Percentiles rank a stretch among this genome's conserved stretches.
Conservation (phyloP, 2,797 vertebrate species). For the Meriones psammophilus region DNA sequence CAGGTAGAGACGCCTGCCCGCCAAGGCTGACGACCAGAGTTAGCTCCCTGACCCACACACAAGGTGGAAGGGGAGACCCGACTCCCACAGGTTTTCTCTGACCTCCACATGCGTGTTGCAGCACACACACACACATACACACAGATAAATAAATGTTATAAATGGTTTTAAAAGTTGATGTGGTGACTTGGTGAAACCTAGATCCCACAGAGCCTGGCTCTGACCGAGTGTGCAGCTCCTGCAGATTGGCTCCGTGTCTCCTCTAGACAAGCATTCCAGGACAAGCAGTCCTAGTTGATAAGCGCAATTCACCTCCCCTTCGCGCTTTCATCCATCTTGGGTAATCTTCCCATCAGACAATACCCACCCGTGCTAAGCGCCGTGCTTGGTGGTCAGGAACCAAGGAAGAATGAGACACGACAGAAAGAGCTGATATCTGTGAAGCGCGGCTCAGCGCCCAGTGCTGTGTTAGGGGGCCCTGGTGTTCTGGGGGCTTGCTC, state of each 20-base stretch:
- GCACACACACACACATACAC: neutral
- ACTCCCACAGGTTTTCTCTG: neutral
- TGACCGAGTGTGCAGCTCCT: neutral
- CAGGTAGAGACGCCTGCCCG: neutral
- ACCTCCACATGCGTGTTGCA: neutral
- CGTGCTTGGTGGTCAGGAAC: neutral
- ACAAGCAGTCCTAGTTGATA: neutral
- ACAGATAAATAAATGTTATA: neutral
- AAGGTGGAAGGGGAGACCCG: neutral
- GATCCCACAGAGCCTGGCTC: neutral
- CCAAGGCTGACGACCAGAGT: neutral
- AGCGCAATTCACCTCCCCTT: slow-evolving; percentile 12
- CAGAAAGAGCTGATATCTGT: slow-evolving; percentile 8
- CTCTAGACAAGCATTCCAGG: neutral
- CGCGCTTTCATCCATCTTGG: neutral
- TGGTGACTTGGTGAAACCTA: slow-evolving; percentile 13
- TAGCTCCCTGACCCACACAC: too few species aligned
- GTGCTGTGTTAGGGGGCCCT: neutral
- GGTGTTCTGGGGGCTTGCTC: slow-evolving; percentile 3
- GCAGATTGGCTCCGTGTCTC: neutral
- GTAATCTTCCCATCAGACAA: slow-evolving; percentile 12
- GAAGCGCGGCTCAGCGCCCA: neutral
- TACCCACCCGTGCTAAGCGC: neutral
- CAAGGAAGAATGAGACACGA: slow-evolving; percentile 3
- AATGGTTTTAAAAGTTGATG: neutral